phyloP scores from a whole-genome alignment of 1,140 invertebrate genomes.

The Ctenoplectra terminalis region DNA sequence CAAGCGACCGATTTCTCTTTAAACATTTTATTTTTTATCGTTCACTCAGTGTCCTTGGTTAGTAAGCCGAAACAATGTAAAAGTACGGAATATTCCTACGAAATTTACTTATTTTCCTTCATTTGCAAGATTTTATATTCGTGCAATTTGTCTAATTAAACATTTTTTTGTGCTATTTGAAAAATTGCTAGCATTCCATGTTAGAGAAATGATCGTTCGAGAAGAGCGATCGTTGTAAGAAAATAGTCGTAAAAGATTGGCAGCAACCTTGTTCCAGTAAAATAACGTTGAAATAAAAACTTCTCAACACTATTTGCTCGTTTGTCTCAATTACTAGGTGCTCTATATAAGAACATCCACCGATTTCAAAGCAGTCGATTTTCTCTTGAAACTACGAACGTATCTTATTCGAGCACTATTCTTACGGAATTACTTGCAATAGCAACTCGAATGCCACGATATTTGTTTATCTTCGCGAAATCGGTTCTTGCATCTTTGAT shows the following conservation, averaged over 20 bases:
- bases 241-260: not conserved
- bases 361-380: not conserved
- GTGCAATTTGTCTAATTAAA: not conserved
- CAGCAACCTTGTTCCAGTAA: constrained; percentile 33
- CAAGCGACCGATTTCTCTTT: constrained; percentile 17
- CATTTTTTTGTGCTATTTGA: not conserved
- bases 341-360: constrained; percentile 38
- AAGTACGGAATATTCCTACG: not conserved
- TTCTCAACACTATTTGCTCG: not conserved
- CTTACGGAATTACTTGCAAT: not conserved
- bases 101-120: not conserved
- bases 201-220: not conserved
- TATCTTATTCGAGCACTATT: not conserved
- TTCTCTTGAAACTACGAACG: not conserved
- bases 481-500: constrained; percentile 42
- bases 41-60: not conserved
- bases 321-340: not conserved
- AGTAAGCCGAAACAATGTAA: not conserved
- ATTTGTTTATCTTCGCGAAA: constrained; percentile 6
- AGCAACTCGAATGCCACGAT: constrained; percentile 23
- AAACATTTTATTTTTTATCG: constrained; percentile 9
- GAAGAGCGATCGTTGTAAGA: not conserved
- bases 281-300: constrained; percentile 17
- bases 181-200: not conserved
- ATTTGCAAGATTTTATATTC: not conserved